Conservation (phyloP, 1,140 invertebrate genomes). For the Akabosia matsudoensis region DNA sequence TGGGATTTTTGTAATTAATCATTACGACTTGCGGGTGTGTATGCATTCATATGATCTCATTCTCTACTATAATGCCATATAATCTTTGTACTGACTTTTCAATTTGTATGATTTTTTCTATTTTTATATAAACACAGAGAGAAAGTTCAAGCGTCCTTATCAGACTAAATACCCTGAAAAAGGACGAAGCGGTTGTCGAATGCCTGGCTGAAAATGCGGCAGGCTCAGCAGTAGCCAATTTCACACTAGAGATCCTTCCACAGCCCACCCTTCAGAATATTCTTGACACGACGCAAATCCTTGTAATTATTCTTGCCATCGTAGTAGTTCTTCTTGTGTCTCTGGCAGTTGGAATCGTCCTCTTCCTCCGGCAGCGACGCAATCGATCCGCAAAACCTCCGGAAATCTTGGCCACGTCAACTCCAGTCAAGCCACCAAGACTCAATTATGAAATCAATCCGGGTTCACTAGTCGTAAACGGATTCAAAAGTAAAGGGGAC, state of each 20-base stretch:
- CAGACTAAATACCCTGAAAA: slow-evolving; percentile 79
- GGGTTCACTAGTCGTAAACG: slow-evolving; percentile 39
- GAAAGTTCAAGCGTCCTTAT: slow-evolving; percentile 73
- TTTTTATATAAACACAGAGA: slow-evolving; percentile 47
- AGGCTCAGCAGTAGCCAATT: slow-evolving; percentile 86
- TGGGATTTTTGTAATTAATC: slow-evolving; percentile 13
- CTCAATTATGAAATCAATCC: slow-evolving; percentile 45
- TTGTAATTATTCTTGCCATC: slow-evolving; percentile 75
- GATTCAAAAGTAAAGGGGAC: slow-evolving; percentile 40
- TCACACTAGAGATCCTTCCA: slow-evolving; percentile 76
- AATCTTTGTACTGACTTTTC: not conserved
- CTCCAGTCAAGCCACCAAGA: slow-evolving; percentile 43
- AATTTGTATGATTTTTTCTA: not conserved
- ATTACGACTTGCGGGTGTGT: not conserved
- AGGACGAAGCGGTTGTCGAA: slow-evolving; percentile 83
- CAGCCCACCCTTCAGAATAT: slow-evolving; percentile 72
- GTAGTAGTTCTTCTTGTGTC: slow-evolving; percentile 73
- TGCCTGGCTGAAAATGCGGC: slow-evolving; percentile 88
- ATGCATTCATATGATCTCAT: not conserved
- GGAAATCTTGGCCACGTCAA: slow-evolving; percentile 41
- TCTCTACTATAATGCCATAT: not conserved
- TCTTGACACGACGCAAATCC: slow-evolving; percentile 77
- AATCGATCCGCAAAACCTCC: slow-evolving; percentile 53
- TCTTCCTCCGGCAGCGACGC: slow-evolving; percentile 62
- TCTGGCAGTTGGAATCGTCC: slow-evolving; percentile 67